Base-by-base conservation (phyloP, 1,140 invertebrate genomes). In the Micrasema minimum region DNA sequence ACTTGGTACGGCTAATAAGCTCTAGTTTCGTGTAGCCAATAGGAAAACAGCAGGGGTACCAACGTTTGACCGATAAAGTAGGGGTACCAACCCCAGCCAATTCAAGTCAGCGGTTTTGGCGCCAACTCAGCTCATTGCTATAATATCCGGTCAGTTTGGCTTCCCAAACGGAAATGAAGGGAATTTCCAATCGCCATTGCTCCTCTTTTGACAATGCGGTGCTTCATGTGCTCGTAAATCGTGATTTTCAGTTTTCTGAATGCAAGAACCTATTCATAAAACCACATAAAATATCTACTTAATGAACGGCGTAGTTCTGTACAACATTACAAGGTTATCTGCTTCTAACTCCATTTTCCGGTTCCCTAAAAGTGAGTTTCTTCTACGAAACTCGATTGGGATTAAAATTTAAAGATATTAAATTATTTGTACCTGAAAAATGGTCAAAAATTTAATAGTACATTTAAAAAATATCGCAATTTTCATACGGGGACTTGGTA, bases 21-120 rank as follows among this genome's bases (percentile, higher is more conserved):
- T n/a, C n/a, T n/a, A n/a, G n/a, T n/a, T n/a, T n/a, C n/a, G n/a
- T n/a, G n/a, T n/a, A n/a, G n/a, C 9, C 20, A 45, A 16, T 16
- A 45, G 5, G 18, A 12, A 6, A 16, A 16, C 41, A 45, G 0
- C 4, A 22, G 10, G 9, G 20, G 9, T 4, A 2, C 10, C 50
- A 18, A 7, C 9, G 50, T 26, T 12, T 22, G 50, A 12, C 50
- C 50, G 20, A 12, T 51, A 22, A 51, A n/a, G n/a, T n/a, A n/a
- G n/a, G n/a, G n/a, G n/a, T n/a, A n/a, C n/a, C 22, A 18, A 12
- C 20, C 7, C 11, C 11, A 22, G 12, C 9, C 9, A n/a, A 35
- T 37, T 37, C 53, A 38, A n/a, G 53, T 35, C 53, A 57, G 51
- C 26, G 51, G 26, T n/a, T n/a, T 55, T 35, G 26, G 53, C 31